Base-by-base conservation (phyloP, 2,113 vertebrate genomes). In the Podarcis raffonei region DNA sequence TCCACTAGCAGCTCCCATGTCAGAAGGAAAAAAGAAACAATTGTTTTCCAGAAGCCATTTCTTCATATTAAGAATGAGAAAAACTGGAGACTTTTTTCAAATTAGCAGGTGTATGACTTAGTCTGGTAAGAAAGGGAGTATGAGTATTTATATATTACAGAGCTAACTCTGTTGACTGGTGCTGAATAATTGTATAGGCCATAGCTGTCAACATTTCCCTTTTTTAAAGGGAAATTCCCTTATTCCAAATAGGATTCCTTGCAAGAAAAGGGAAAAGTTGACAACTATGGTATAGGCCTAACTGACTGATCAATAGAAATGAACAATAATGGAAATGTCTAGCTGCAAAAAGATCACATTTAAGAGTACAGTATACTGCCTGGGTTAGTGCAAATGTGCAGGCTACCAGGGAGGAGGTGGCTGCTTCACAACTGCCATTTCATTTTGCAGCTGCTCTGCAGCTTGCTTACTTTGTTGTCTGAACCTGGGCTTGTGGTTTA, bases 111-210 rank as follows among this genome's bases (percentile, higher is more conserved):
- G 86, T 22, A 27, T 83, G 57, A 92, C 85, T 89, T 93, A 90
- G 37, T 65, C 89, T 88, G 84, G 84, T 90, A 89, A 95, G 39
- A 25, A 16, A 15, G 59, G 59, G 15, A 62, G 18, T 20, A 62
- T 6, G 84, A 91, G 68, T 71, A 48, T 95, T 95, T 95, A 90
- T 59, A 92, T 87, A 91, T 92, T 3, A 5, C 32, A 32, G 88
- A 94, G 81, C 89, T 94, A 88, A 89, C 92, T 95, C 71, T 94
- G 95, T 96, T 92, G 96, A 96, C 93, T 87, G 83, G 62, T 80
- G 96, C 96, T 95, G 94, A 96, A 92, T 96, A 96, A 96, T 94
- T 95, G 96, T 96, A 92, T 87, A 92, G 86, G 62, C 69, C 92
- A 39, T 39, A 39, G 39, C 39, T 39, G 39, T 5, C 5, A 39